Evolutionary conservation across 2,888 invertebrate species (phyloP).

Genomic region (Timema podura): DNA sequence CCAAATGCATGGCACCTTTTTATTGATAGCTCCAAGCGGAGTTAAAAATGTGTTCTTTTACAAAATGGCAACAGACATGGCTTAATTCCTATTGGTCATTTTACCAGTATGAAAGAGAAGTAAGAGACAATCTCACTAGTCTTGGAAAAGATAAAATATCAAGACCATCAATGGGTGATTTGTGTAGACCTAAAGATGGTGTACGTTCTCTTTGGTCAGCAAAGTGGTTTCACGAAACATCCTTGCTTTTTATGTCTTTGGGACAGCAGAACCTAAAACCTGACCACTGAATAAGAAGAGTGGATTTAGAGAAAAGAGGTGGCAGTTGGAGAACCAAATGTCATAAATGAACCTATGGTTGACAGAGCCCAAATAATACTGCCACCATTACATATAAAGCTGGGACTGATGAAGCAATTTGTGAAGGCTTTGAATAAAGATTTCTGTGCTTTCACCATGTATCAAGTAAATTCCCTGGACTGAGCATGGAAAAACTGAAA

Average conservation of each 20-base stretch:
- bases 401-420: neutral
- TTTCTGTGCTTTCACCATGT: neutral
- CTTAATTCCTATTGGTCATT: neutral
- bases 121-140: neutral
- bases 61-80: neutral
- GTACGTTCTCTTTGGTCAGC: neutral
- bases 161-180: neutral
- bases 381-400: conserved; percentile 1
- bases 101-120: conserved; percentile 12
- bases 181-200: conserved; percentile 4
- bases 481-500: neutral
- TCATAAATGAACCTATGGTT: neutral
- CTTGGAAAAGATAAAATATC: neutral
- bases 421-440: neutral
- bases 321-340: neutral
- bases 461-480: neutral
- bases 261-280: neutral
- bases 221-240: conserved; percentile 1
- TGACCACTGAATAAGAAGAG: neutral
- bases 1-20: neutral
- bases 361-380: neutral
- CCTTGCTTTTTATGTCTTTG: neutral
- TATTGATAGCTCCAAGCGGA: neutral
- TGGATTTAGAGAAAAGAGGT: neutral
- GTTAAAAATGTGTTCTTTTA: neutral